These are phyloP conservation scores for Drosophila helvetica DNA, from an alignment of 2,888 invertebrate genomes.

Conservation along the genomic window DNA sequence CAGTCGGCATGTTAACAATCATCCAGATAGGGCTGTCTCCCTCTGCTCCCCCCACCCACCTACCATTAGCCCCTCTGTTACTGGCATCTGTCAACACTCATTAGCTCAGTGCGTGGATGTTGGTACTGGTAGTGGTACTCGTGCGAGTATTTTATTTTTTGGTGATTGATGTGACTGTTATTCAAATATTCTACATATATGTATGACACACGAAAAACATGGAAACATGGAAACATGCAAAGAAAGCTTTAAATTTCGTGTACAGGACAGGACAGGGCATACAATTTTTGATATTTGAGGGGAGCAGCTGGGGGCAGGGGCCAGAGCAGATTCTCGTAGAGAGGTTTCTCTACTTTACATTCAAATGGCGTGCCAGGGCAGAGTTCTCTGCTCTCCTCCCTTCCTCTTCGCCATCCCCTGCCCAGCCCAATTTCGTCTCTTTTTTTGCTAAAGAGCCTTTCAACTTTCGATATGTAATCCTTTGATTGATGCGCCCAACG, in stretches of 20 bases:
- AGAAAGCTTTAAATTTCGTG: constrained; percentile 62
- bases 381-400: constrained; percentile 1
- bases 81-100: constrained; percentile 63
- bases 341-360: constrained; percentile 62
- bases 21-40: constrained; percentile 26
- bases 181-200: constrained; percentile 50
- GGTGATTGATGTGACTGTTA: constrained; percentile 67
- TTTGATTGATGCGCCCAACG: constrained; percentile 73
- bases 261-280: constrained; percentile 49
- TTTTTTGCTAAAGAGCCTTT: constrained; percentile 66
- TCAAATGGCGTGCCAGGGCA: constrained; percentile 66
- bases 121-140: constrained; percentile 10
- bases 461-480: constrained; percentile 79
- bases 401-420: not conserved
- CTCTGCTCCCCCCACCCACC: constrained; percentile 6
- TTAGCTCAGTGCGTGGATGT: constrained; percentile 53
- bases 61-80: constrained; percentile 16
- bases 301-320: constrained; percentile 15
- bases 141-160: constrained; percentile 33
- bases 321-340: constrained; percentile 4
- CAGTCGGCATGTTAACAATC: constrained; percentile 54
- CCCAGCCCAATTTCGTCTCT: constrained; percentile 9
- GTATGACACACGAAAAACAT: constrained; percentile 37
- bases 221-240: constrained; percentile 20
- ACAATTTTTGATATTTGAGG: constrained; percentile 63